These are phyloP conservation scores for Metalampra italica DNA, from an alignment of 2,888 invertebrate species.

Conservation along the genomic window DNA sequence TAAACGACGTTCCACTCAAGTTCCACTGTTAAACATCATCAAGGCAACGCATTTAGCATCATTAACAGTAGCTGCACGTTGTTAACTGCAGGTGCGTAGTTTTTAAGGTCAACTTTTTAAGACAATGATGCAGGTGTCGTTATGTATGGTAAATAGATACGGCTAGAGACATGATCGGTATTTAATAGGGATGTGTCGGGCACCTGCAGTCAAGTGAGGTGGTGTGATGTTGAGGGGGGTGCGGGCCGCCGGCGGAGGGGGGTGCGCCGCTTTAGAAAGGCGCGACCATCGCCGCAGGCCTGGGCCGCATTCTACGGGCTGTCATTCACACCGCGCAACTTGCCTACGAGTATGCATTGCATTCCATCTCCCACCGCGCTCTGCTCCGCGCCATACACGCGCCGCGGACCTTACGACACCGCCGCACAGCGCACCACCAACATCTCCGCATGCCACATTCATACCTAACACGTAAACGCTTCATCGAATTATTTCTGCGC, in stretches of 20 bases:
- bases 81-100: constrained; percentile 50
- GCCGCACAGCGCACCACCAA: constrained; percentile 34
- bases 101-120: constrained; percentile 65
- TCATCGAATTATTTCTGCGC: constrained; percentile 67
- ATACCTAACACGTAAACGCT: constrained; percentile 55
- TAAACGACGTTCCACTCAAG: constrained; percentile 2
- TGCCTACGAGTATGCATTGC: constrained; percentile 68
- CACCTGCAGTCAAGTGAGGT: constrained; percentile 63
- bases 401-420: constrained; percentile 61
- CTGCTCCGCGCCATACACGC: constrained; percentile 51
- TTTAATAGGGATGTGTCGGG: constrained; percentile 75
- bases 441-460: constrained; percentile 50
- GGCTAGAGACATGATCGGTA: constrained; percentile 74
- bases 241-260: constrained; percentile 47
- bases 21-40: constrained; percentile 16
- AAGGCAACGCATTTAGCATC: constrained; percentile 42
- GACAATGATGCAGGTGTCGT: constrained; percentile 69
- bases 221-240: constrained; percentile 47
- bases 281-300: constrained; percentile 78
- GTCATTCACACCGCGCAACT: constrained; percentile 78
- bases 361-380: constrained; percentile 72
- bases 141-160: constrained; percentile 72
- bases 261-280: constrained; percentile 77
- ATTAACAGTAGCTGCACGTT: constrained; percentile 42
- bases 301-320: constrained; percentile 78